These are phyloP conservation scores for Lamellibrachia columna DNA, from an alignment of 2,888 invertebrate genomes.

Conservation along the genomic window DNA sequence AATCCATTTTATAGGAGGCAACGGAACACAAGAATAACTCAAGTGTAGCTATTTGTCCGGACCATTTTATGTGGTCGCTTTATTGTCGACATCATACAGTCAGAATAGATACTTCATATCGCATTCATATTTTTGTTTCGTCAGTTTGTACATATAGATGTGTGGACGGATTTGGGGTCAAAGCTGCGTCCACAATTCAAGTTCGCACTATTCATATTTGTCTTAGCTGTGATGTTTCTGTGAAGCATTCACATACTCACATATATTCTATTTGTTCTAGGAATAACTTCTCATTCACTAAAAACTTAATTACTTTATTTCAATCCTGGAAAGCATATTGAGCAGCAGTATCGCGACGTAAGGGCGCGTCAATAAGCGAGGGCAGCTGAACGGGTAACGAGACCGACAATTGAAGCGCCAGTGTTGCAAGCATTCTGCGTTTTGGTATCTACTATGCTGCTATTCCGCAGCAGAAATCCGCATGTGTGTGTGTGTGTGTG, in stretches of 20 bases:
- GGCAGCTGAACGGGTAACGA: background rate
- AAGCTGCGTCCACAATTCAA: no score
- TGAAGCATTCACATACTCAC: background rate
- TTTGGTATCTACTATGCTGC: background rate
- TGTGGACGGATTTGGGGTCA: background rate
- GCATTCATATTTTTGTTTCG: background rate
- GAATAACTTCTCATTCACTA: background rate
- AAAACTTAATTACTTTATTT: background rate
- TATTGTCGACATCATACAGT: background rate
- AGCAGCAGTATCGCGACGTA: no score
- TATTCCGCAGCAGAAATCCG: no score
- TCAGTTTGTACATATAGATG: background rate
- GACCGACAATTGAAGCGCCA: background rate
- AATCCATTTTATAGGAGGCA: background rate
- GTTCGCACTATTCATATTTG: background rate
- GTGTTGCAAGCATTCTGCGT: background rate
- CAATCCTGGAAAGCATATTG: background rate
- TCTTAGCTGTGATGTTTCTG: background rate
- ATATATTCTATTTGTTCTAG: background rate
- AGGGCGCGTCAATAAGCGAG: background rate
- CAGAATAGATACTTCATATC: background rate
- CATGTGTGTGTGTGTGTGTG: no score
- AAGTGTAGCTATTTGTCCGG: background rate
- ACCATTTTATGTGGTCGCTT: background rate
- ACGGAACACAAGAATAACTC: background rate